These are phyloP conservation scores for Synanthedon tipuliformis DNA, from an alignment of 2,888 invertebrate genomes.

Conservation along the genomic window DNA sequence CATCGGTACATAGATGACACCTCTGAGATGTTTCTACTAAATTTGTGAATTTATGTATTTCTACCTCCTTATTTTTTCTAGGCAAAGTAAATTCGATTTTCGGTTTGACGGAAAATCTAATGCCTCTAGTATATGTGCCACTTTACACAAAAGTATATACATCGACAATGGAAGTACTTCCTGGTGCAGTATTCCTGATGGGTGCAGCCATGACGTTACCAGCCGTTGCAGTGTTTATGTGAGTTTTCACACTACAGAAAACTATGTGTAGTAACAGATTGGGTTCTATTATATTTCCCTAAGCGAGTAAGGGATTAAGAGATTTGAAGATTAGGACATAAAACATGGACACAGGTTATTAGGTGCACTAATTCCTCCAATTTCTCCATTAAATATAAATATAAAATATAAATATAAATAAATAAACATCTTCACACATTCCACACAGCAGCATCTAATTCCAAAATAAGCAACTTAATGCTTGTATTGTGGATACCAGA, in stretches of 20 bases:
- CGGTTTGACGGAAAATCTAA: slow-evolving; percentile 73
- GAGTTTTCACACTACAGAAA: slow-evolving; percentile 15
- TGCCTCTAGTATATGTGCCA: slow-evolving; percentile 77
- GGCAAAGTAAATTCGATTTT: slow-evolving; percentile 75
- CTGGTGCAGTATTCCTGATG: slow-evolving; percentile 75
- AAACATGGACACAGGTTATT: no score
- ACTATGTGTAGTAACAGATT: no score
- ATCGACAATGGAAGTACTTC: slow-evolving; percentile 73
- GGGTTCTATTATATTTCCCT: no score
- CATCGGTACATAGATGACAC: not conserved
- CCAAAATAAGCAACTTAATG: no score
- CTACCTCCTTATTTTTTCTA: slow-evolving; percentile 18
- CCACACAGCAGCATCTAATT: no score
- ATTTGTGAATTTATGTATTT: not conserved
- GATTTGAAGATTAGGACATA: no score
- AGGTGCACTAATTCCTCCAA: no score
- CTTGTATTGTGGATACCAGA: no score
- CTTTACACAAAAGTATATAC: slow-evolving; percentile 76
- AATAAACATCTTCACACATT: no score
- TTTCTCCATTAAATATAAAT: no score
- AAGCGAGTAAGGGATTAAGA: no score
- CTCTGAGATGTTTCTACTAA: not conserved
- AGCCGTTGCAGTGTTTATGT: slow-evolving; percentile 73
- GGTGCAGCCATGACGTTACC: slow-evolving; percentile 74
- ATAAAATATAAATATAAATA: no score